A percentile compares a stretch with the other conserved stretches of the same genome.
Conservation (phyloP, 2,888 invertebrate genomes). For the Andrena dorsata region DNA sequence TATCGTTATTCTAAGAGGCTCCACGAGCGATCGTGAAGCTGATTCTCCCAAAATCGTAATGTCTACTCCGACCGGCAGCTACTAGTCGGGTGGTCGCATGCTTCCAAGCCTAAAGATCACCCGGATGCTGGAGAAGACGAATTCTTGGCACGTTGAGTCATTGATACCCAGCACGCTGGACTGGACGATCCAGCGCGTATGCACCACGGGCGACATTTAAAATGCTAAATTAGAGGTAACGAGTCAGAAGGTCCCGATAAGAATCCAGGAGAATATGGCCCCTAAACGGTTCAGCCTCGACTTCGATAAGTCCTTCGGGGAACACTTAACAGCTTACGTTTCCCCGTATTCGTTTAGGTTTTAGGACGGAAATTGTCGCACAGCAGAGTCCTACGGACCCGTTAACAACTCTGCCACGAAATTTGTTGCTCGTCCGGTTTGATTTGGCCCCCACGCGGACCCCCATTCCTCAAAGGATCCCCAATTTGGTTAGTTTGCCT, state of each 20-base stretch:
- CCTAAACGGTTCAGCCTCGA: conserved; percentile 63
- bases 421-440: conserved; percentile 16
- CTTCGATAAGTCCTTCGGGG: conserved; percentile 67
- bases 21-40: neutral
- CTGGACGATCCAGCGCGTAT: conserved; percentile 43
- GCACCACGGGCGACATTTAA: conserved; percentile 57
- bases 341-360: conserved; percentile 52
- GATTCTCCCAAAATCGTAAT: conserved; percentile 39
- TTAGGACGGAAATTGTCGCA: conserved; percentile 38
- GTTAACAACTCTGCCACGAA: conserved; percentile 15
- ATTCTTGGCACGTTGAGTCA: conserved; percentile 72
- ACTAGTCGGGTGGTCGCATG: conserved; percentile 54
- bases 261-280: conserved; percentile 64
- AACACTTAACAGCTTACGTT: conserved; percentile 58
- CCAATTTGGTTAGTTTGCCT: neutral
- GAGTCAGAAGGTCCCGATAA: conserved; percentile 69
- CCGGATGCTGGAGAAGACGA: conserved; percentile 53
- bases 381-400: conserved; percentile 13
- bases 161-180: conserved; percentile 50
- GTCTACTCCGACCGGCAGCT: conserved; percentile 29
- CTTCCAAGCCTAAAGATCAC: conserved; percentile 48
- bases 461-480: neutral
- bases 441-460: conserved; percentile 17
- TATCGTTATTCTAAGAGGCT: conserved; percentile 42
- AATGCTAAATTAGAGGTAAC: conserved; percentile 72